Conservation (phyloP, 2,797 vertebrate genomes). For the Poecilia picta region DNA sequence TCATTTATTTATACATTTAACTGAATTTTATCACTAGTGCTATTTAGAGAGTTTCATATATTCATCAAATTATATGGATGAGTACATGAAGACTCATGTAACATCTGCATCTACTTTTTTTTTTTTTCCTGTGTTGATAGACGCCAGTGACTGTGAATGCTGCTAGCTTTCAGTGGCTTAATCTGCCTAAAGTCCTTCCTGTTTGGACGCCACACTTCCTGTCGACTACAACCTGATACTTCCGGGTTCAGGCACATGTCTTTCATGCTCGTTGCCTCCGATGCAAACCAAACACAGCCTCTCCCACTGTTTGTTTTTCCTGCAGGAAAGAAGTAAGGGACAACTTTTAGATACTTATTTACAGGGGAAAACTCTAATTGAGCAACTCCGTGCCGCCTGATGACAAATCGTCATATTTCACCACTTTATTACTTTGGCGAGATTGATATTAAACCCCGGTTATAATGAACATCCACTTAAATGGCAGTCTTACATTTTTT, state of each 20-base stretch:
- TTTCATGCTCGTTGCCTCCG: slow-evolving; percentile 60
- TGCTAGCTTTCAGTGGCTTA: slow-evolving; percentile 60
- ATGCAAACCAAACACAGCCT: slow-evolving; percentile 60
- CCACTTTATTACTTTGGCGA: slow-evolving; percentile 59
- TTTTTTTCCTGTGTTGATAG: slow-evolving; percentile 38
- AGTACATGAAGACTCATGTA: background rate
- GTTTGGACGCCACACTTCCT: slow-evolving; percentile 70
- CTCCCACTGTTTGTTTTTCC: slow-evolving; percentile 48
- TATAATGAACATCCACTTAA: slow-evolving; percentile 70
- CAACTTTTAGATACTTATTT: slow-evolving; percentile 36
- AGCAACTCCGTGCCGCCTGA: slow-evolving; percentile 49
- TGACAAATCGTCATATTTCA: slow-evolving; percentile 67
- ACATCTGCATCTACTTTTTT: slow-evolving; percentile 22
- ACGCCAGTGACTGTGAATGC: slow-evolving; percentile 24
- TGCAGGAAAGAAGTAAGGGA: slow-evolving; percentile 37
- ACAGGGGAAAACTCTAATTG: slow-evolving; percentile 33
- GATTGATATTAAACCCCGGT: slow-evolving; percentile 56
- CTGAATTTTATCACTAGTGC: background rate
- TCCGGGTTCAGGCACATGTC: slow-evolving; percentile 73
- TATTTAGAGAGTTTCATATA: background rate
- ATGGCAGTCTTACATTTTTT: slow-evolving; percentile 39
- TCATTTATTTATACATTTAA: background rate
- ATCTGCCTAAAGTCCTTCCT: slow-evolving; percentile 66
- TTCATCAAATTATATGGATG: background rate
- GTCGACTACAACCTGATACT: slow-evolving; percentile 69